Base-by-base conservation (phyloP, 2,113 vertebrate species). In the Zosterops hypoxanthus region DNA sequence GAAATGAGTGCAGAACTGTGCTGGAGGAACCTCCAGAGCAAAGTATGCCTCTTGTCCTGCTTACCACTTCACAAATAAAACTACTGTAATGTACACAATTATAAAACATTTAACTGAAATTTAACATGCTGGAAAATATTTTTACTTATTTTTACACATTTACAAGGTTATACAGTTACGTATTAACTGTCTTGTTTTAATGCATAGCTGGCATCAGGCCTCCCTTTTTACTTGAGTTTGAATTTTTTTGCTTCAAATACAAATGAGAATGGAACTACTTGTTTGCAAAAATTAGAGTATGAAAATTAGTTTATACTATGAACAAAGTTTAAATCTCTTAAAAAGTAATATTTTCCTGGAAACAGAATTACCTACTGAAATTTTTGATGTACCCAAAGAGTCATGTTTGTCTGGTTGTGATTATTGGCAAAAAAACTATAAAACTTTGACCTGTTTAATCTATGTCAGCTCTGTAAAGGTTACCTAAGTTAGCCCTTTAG, bases 71-170 rank as follows among this genome's bases (percentile, higher is more conserved):
- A 3, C 18, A 86, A 73, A 39, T 64, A 49, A 53, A 88, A 34
- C 13, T 65, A 21, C 50, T 72, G 1, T 79, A 55, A 16, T 47
- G 13, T 8, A 20, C 50, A 7, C 24, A 66, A 19, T 55, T 89
- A 53, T 78, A 33, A 53, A 91, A 19, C 14, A 59, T 17, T 86
- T 71, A 39, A 69, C 81, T 65, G 42, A n/a, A 29, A 50, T 72
- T 72, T 79, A 85, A 71, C 14, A 2, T 47, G 17, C 22, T 72
- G 4, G 26, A 52, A 33, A 78, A 31, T 84, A 39, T 52, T 91
- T 90, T 92, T 86, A 89, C 56, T 63, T 84, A 39, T 52, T 91
- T 90, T 92, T 86, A 89, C 56, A 66, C 77, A 55, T 92, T 96
- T 84, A 86, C 84, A 59, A 47, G 60, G n/a, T 60, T 60, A 36